phyloP scores from a whole-genome alignment of 2,797 vertebrate genomes.

The Thripadectes ignobilis region DNA sequence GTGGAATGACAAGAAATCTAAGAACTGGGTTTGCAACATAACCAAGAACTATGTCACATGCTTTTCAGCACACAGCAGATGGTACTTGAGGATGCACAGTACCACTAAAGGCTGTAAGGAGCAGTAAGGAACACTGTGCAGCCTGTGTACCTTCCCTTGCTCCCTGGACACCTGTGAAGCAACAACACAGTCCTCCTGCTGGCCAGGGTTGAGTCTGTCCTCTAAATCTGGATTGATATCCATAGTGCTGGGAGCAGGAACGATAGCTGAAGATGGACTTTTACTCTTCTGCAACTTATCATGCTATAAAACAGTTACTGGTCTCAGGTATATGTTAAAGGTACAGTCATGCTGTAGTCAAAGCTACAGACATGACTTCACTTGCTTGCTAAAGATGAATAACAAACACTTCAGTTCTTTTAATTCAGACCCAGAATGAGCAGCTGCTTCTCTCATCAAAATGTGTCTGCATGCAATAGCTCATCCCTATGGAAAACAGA shows the following conservation, averaged over 20 bases:
- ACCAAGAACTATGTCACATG: not conserved
- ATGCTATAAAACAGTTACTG: not conserved
- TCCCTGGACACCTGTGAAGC: rapidly evolving
- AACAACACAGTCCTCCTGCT: not conserved
- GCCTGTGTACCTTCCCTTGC: rapidly evolving
- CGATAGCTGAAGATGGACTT: not conserved
- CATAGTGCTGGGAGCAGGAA: not conserved
- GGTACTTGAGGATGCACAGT: not conserved
- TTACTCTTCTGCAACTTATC: not conserved
- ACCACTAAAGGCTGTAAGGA: not conserved
- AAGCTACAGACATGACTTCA: not conserved
- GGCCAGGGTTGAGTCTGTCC: not conserved
- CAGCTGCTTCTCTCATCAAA: not conserved
- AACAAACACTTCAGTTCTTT: not conserved
- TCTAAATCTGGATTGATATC: not conserved
- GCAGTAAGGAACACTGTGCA: not conserved
- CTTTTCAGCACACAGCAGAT: not conserved
- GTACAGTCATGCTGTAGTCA: not conserved
- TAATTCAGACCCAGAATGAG: not conserved
- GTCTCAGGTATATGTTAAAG: not conserved
- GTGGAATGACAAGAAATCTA: not conserved
- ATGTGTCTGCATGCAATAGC: not conserved
- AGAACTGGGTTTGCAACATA: not conserved
- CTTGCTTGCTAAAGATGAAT: not conserved
- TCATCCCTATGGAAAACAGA: not conserved